A percentile compares a stretch with the other conserved stretches of the same genome.
Conservation (phyloP, 2,113 vertebrate genomes). For the Oplegnathus fasciatus region DNA sequence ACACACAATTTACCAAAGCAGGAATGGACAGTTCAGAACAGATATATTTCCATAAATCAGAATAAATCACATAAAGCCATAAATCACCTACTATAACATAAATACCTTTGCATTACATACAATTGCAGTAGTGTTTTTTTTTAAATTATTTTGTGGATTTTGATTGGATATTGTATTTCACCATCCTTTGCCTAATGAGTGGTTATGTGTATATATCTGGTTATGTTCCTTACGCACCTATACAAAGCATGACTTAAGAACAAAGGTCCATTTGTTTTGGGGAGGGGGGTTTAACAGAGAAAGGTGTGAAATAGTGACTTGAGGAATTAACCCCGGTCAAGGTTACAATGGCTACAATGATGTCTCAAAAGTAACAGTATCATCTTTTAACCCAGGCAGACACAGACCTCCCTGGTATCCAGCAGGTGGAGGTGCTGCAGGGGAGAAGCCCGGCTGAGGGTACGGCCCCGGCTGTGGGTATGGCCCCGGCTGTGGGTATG, state of each 20-base stretch:
- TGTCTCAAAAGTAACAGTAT: not conserved
- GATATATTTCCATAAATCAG: not conserved
- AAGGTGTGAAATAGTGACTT: not conserved
- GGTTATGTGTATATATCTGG: not conserved
- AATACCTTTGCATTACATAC: not conserved
- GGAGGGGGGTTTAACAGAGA: not conserved
- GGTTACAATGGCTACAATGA: not conserved
- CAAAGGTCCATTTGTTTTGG: not conserved
- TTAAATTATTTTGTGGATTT: not conserved
- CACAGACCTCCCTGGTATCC: conserved; percentile 65
- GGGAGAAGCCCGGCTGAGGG: not conserved
- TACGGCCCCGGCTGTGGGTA: conserved; percentile 16
- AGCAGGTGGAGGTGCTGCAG: conserved; percentile 25
- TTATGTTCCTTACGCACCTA: not conserved
- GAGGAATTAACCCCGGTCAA: not conserved
- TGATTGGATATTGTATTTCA: too few species aligned
- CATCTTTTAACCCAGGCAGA: not conserved
- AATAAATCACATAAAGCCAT: too few species aligned
- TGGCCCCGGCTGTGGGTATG: not conserved
- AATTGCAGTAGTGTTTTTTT: not conserved
- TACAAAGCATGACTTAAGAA: not conserved
- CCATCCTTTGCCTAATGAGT: not conserved
- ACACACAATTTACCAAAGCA: conserved; percentile 13
- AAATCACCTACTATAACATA: not conserved
- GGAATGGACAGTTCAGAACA: not conserved